These are phyloP conservation scores for Drosophila athabasca DNA, from an alignment of 1,140 invertebrate species.

Conservation along the genomic window DNA sequence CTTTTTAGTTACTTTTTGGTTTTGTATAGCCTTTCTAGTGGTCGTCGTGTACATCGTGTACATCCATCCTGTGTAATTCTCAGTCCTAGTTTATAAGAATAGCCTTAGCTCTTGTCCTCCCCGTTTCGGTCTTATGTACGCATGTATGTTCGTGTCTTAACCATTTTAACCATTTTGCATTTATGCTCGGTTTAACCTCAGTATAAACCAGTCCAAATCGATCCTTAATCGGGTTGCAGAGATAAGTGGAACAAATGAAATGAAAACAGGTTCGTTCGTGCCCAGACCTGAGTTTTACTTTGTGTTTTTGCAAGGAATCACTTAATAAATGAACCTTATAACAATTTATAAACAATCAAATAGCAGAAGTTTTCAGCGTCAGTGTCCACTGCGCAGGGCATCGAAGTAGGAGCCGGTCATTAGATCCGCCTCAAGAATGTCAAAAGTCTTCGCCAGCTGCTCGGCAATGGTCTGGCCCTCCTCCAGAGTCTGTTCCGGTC, in stretches of 20 bases:
- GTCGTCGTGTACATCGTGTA: too few relatives aligned
- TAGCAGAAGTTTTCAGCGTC: too few relatives aligned
- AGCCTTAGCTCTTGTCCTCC: conserved; percentile 4
- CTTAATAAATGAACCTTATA: conserved; percentile 28
- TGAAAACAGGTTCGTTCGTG: conserved; percentile 9
- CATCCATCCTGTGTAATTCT: conserved; percentile 10
- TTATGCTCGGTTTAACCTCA: conserved; percentile 23
- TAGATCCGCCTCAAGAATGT: conserved; percentile 88
- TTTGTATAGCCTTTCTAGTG: too few relatives aligned
- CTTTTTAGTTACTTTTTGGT: too few relatives aligned
- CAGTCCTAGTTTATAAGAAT: conserved; percentile 26
- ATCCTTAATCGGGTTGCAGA: not conserved
- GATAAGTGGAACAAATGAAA: conserved; percentile 3
- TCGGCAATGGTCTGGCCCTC: conserved; percentile 89
- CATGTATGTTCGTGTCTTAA: conserved; percentile 15
- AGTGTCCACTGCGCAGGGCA: conserved; percentile 36
- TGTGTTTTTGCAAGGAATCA: conserved; percentile 49
- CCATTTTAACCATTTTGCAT: conserved; percentile 40
- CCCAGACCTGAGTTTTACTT: conserved; percentile 49
- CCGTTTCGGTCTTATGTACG: conserved; percentile 5
- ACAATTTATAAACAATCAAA: not conserved
- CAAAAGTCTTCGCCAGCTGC: conserved; percentile 88
- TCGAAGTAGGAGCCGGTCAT: conserved; percentile 92
- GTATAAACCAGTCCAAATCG: not conserved
- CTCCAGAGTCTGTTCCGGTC: conserved; percentile 87